Base-by-base conservation (phyloP, 2,888 invertebrate species). In the Chironomus riparius region DNA sequence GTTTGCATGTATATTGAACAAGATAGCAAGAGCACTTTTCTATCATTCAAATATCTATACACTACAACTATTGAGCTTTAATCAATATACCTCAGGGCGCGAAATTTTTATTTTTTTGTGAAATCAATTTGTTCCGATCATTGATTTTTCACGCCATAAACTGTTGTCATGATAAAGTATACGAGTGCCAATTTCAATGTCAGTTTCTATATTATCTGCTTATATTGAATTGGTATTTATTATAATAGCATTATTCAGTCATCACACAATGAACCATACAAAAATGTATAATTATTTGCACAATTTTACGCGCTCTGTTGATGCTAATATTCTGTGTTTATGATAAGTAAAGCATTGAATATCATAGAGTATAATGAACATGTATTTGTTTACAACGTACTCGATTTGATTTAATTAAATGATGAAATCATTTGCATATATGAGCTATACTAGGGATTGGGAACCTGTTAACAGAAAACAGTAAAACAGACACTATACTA, bases 111-210 rank as follows among this genome's bases (percentile, higher is more conserved):
- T 28, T 28, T 21, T 38, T 56, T 24, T 71, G 28, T 56, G 61
- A 71, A 74, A 74, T 74, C 74, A 74, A 74, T 74, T 74, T 74
- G 74, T 74, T 74, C 47, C 68, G 22, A 47, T 74, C 74, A 74
- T 74, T 74, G 61, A 68, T 74, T 74, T 68, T 68, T 65, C 18
- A 65, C 65, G 24, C 65, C 21, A 65, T 65, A 13, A 18, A 22
- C 65, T 24, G 24, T 12, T 65, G 21, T 38, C 38, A 21, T 21
- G 65, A 65, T 65, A 65, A 21, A 65, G 22, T 21, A 21, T 22
- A 24, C 21, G 65, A 65, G 65, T 65, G 65, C 24, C 22, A 65
- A 65, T 65, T 24, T 22, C 65, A 65, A 65, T 65, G 65, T 24
- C 65, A 65, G 24, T 24, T 24, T 65, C 24, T 56, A 15, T 56